Evolutionary conservation across 1,140 invertebrate species (phyloP).

Genomic region (Trichonephila clavata): DNA sequence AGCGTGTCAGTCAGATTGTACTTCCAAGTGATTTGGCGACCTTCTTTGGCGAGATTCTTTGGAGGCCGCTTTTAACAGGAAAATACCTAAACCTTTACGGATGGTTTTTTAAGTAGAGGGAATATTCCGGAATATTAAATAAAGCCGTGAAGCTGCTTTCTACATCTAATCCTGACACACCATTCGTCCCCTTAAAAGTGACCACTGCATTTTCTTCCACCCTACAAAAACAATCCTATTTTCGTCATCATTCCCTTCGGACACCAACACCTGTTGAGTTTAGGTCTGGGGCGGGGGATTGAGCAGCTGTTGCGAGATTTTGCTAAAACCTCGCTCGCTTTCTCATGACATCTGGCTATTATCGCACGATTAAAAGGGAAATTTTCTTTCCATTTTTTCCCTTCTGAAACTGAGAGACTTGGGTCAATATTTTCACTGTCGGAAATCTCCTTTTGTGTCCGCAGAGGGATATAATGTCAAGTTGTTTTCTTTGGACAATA

Average conservation of each 20-base stretch:
- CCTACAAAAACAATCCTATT: not conserved
- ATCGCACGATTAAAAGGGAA: not conserved
- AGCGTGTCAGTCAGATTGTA: no score
- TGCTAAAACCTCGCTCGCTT: not conserved
- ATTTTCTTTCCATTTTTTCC: not conserved
- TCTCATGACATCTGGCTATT: conserved; percentile 18
- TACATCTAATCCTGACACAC: not conserved
- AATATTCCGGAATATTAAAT: no score
- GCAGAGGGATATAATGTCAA: not conserved
- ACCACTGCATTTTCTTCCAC: not conserved
- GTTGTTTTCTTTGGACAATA: not conserved
- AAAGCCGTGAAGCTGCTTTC: no score
- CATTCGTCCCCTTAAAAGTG: not conserved
- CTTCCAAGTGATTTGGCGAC: no score
- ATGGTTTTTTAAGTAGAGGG: no score
- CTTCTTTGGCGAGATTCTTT: no score
- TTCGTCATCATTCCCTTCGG: not conserved
- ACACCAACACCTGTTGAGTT: conserved; percentile 14
- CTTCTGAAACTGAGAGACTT: not conserved
- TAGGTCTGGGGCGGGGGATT: not conserved
- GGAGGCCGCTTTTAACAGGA: no score
- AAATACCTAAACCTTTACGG: no score
- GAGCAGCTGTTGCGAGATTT: conserved; percentile 6
- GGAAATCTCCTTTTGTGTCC: not conserved
- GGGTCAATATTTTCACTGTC: not conserved